These are phyloP conservation scores for Polymixis lichenea DNA, from an alignment of 2,888 invertebrate genomes.

Conservation along the genomic window DNA sequence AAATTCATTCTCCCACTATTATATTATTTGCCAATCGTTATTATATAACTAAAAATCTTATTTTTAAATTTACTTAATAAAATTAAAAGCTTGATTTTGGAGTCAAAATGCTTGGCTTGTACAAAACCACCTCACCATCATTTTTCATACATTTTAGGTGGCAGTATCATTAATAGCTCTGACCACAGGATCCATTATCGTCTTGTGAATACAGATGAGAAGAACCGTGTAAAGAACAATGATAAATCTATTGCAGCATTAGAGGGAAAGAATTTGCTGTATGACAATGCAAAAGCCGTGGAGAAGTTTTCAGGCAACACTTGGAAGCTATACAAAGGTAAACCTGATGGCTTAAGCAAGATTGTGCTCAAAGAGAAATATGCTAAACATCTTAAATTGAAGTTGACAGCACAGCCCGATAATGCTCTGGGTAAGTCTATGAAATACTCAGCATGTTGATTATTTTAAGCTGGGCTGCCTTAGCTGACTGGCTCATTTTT, in stretches of 20 bases:
- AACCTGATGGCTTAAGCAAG: slow-evolving; percentile 77
- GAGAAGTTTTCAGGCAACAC: slow-evolving; percentile 77
- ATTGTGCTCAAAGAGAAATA: slow-evolving; percentile 82
- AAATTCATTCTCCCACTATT: neutral
- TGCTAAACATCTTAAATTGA: slow-evolving; percentile 78
- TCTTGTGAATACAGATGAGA: slow-evolving; percentile 79
- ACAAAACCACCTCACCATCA: slow-evolving; percentile 27
- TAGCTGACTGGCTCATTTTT: neutral
- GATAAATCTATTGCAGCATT: slow-evolving; percentile 86
- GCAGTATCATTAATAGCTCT: slow-evolving; percentile 70
- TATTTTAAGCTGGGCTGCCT: neutral
- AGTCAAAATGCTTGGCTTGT: slow-evolving; percentile 16
- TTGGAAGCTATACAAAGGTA: slow-evolving; percentile 80
- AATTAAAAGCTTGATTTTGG: neutral
- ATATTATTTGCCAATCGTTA: neutral
- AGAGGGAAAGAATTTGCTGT: slow-evolving; percentile 83
- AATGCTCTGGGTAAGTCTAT: slow-evolving; percentile 60
- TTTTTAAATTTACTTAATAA: neutral
- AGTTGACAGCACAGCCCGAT: slow-evolving; percentile 74
- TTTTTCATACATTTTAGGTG: slow-evolving; percentile 80
- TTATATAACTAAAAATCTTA: neutral
- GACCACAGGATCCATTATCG: slow-evolving; percentile 79
- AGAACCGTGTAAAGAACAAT: slow-evolving; percentile 84
- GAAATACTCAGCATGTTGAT: neutral
- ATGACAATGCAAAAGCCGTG: slow-evolving; percentile 75